A percentile compares a stretch with the other conserved stretches of the same genome.
Conservation (phyloP, 2,797 vertebrate genomes). For the Pseudomugil tenellus region DNA sequence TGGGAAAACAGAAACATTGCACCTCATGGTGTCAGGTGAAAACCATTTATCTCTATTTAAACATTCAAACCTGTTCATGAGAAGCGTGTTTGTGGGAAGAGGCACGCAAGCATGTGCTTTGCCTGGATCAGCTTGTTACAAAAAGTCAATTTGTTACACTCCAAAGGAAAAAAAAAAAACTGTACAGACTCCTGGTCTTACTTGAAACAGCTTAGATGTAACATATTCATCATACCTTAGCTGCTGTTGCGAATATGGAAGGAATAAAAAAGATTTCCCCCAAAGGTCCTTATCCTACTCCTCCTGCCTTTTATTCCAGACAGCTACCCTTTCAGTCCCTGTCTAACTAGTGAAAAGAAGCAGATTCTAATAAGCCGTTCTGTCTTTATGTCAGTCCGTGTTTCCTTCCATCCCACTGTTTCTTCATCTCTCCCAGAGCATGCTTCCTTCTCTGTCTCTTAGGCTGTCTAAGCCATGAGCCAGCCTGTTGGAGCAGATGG, state of each 20-base stretch:
- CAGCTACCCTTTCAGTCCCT: conserved; percentile 55
- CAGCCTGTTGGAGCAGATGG: conserved; percentile 82
- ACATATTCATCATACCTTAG: conserved; percentile 47
- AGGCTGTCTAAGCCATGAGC: conserved; percentile 63
- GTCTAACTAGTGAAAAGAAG: conserved; percentile 69
- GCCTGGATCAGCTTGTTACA: conserved; percentile 19
- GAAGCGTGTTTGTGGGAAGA: conserved; percentile 28
- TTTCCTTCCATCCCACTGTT: conserved; percentile 51
- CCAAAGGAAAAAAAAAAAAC: conserved; percentile 4
- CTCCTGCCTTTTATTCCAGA: conserved; percentile 46
- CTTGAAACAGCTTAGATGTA: conserved; percentile 45
- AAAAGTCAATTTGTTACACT: conserved; percentile 25
- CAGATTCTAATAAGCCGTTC: conserved; percentile 74
- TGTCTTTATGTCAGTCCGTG: conserved; percentile 68
- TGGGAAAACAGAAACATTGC: conserved; percentile 49
- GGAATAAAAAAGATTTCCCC: conserved; percentile 35
- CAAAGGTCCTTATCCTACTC: conserved; percentile 57
- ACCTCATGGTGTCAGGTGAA: conserved; percentile 26
- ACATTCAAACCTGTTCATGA: conserved; percentile 27
- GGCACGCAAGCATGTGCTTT: conserved; percentile 15
- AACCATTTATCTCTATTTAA: conserved; percentile 47
- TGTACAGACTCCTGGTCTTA: conserved; percentile 23
- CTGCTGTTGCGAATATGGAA: conserved; percentile 51
- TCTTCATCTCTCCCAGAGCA: conserved; percentile 40
- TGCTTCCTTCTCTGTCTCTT: conserved; percentile 57